Evolutionary conservation across 2,113 vertebrate species (phyloP).

Genomic region (Haemorhous mexicanus): DNA sequence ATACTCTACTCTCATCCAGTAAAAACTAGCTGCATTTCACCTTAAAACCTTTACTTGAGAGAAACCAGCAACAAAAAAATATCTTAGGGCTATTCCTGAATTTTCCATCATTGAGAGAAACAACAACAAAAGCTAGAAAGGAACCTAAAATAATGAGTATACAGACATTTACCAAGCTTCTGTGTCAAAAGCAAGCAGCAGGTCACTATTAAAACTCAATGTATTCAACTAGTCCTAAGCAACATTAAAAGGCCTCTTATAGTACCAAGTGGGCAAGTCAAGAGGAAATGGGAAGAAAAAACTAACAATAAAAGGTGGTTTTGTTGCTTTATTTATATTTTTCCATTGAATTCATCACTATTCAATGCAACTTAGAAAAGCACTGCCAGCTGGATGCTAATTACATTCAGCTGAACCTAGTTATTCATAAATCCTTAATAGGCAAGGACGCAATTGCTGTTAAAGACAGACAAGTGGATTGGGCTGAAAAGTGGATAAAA

Average conservation of each 20-base stretch:
- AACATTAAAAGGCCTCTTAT: not conserved
- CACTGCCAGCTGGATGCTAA: conserved; percentile 27
- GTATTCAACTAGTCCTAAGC: not conserved
- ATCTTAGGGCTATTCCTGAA: not conserved
- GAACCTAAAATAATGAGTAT: rapidly evolving
- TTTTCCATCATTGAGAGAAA: not conserved
- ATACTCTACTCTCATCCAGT: not conserved
- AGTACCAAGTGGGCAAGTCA: not conserved
- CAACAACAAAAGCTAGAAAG: not conserved
- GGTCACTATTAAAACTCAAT: not conserved
- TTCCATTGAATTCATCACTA: not conserved
- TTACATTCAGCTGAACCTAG: conserved; percentile 28
- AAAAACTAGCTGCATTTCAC: not conserved
- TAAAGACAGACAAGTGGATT: not conserved
- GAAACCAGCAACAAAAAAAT: not conserved
- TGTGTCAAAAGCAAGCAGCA: not conserved
- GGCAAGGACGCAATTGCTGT: not conserved
- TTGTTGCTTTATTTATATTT: not conserved
- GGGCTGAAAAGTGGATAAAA: not conserved
- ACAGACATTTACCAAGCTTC: not conserved
- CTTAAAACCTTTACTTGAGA: not conserved
- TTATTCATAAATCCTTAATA: conserved; percentile 6
- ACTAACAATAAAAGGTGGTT: not conserved
- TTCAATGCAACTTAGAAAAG: not conserved
- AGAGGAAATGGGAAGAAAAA: not conserved